Base-by-base conservation (phyloP, 2,888 invertebrate species). In the Proisotoma minuta region DNA sequence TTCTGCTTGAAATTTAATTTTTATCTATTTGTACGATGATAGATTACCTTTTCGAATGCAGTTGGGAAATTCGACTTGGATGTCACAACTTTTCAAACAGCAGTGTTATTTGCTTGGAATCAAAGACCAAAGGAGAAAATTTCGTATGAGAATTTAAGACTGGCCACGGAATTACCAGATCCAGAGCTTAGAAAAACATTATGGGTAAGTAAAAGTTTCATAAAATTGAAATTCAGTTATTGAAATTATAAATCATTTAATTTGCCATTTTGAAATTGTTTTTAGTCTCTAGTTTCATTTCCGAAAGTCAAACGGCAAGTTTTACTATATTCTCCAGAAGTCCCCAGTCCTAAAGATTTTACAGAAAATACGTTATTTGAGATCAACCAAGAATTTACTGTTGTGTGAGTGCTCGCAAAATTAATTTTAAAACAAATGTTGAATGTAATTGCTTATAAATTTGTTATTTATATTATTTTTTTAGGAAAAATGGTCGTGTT, bases 11-110 rank as follows among this genome's bases (percentile, higher is more conserved):
- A 18, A 24, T 50, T 50, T 24, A 24, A 57, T 27, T 34, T 48
- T 52, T 47, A 20, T 59, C 64, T 59, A 57, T 57, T 76, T 78
- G 48, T 74, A n/a, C n/a, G n/a, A n/a, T n/a, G n/a, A n/a, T n/a
- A 84, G 85, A 94, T 99, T 74, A 94, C 93, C 24, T 98, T 98
- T 81, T 85, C 87, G 0, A 97, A 95, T 78, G 85, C 87, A 72
- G 86, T 91, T 59, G 98, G 96, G 1, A 87, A 91, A 74, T 99
- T 91, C 80, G 99, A 99, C 80, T 82, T 99, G 74, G 99, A 99
- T 78, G 97, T 99, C 4, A 99, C 98, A 15, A 98, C 99, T 26
- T 98, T 98, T 80, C 99, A 99, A 85, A 97, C 99, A 97, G 96
- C 97, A 40, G 97, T 99, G 18, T 81, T 99, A 48, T 98, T 97